Percentiles rank a stretch among this genome's conserved stretches.
Conservation (phyloP, 2,113 vertebrate genomes). For the Paedocypris sp. region DNA sequence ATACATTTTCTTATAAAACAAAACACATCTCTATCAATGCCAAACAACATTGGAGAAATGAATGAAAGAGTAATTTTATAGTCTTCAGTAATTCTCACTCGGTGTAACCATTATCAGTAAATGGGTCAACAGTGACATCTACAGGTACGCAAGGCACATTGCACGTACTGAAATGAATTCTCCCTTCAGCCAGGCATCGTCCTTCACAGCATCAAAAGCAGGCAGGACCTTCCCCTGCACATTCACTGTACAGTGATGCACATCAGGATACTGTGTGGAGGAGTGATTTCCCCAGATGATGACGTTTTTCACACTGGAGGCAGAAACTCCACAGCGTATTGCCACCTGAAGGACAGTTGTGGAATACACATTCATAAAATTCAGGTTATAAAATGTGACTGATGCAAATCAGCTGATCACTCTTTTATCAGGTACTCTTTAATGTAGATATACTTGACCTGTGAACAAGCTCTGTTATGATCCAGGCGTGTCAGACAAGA, state of each 20-base stretch:
- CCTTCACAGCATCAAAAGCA: constrained; percentile 74
- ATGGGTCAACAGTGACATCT: constrained; percentile 3
- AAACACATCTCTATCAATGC: not conserved
- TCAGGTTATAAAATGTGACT: no score
- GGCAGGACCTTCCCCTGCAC: constrained; percentile 65
- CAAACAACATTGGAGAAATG: not conserved
- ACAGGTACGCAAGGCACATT: not conserved
- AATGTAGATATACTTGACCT: constrained; percentile 48
- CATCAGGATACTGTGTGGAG: constrained; percentile 81
- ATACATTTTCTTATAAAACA: not conserved
- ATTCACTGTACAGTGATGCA: constrained; percentile 68
- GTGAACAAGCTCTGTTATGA: constrained; percentile 77
- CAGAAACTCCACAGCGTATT: constrained; percentile 63
- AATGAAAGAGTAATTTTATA: no score
- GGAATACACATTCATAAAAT: not conserved
- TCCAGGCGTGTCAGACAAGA: constrained; percentile 80
- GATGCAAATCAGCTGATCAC: no score
- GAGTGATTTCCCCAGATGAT: constrained; percentile 88
- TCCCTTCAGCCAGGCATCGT: constrained; percentile 80
- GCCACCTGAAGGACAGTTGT: constrained; percentile 60
- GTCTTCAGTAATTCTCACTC: no score
- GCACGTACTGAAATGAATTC: constrained; percentile 71
- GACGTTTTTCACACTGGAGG: constrained; percentile 73
- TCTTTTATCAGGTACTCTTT: not conserved
- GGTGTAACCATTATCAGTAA: no score